Evolutionary conservation across 1,140 invertebrate species (phyloP).

Genomic region (Melitaea cinxia): DNA sequence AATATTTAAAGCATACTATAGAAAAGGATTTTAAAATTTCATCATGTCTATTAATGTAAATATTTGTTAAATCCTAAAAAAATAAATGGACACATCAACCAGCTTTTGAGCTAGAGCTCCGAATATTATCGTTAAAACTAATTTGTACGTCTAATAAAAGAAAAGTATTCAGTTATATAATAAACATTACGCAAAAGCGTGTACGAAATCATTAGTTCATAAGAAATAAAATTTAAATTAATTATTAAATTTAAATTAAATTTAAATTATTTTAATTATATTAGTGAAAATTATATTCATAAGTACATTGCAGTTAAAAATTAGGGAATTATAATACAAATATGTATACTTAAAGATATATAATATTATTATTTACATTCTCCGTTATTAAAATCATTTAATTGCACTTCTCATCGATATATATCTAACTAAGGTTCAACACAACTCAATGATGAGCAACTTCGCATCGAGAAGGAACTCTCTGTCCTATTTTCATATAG

Average conservation of each 20-base stretch:
- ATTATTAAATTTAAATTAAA: constrained; percentile 35
- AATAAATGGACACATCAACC: constrained; percentile 76
- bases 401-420: constrained; percentile 47
- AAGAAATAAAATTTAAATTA: constrained; percentile 20
- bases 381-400: constrained; percentile 39
- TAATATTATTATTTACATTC: constrained; percentile 50
- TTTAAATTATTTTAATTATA: too few relatives aligned
- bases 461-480: constrained; percentile 9
- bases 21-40: too few relatives aligned
- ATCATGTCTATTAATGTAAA: constrained; percentile 14
- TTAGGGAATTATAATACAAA: constrained; percentile 34
- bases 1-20: too few relatives aligned
- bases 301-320: constrained; percentile 45
- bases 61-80: constrained; percentile 51
- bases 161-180: constrained; percentile 9
- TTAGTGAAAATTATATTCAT: constrained; percentile 40
- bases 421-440: constrained; percentile 27
- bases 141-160: constrained; percentile 17
- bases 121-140: constrained; percentile 12
- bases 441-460: constrained; percentile 20
- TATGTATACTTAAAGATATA: constrained; percentile 32
- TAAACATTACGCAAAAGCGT: constrained; percentile 14
- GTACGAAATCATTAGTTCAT: constrained; percentile 11
- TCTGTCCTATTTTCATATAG: too few relatives aligned
- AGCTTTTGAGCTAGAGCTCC: constrained; percentile 53